Evolutionary conservation across 1,140 invertebrate genomes (phyloP), one percentile per base, ranked within the genome.

Genomic region (Pachypsylla venusta): DNA sequence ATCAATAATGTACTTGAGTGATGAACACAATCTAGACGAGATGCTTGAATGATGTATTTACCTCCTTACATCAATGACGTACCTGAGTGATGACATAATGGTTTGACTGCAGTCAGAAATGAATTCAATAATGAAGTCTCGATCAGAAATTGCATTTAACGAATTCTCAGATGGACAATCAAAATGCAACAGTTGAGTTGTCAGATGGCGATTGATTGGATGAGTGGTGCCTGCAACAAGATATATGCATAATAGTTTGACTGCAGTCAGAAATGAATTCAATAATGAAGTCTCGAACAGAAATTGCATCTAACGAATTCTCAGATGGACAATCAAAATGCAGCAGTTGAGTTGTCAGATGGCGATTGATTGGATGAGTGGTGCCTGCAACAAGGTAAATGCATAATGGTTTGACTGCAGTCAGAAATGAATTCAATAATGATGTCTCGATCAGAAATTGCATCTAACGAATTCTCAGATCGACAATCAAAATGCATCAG

Each of bases 211-310:
- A 71, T 90, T 81, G 26, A 90, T 81, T 35, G 73, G 64, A 57
- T 89, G 80, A 1, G 86, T 84, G 70, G 85, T 88, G 1, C 87
- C 87, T 48, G 42, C n/a, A n/a, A n/a, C n/a, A n/a, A n/a, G n/a
- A n/a, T n/a, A n/a, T n/a, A 48, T 48, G 42, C 42, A 48, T 48
- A 22, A 48, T 48, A 22, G 7, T 48, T n/a, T 19, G 16, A 22
- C 42, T 48, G n/a, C 42, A 48, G n/a, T 48, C n/a, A 48, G 42
- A 48, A n/a, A 48, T n/a, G 42, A 48, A 48, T 19, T 48, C 42
- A 5, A 48, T 5, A 22, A 48, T 48, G 42, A 48, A 48, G n/a
- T 48, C 42, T n/a, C 42, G 42, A n/a, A 19, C 42, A 58, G 79
- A 78, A 10, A 88, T 84, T 12, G 81, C 82, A 70, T 84, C 79